phyloP scores from a whole-genome alignment of 2,888 invertebrate species.

The Tachina lurida region DNA sequence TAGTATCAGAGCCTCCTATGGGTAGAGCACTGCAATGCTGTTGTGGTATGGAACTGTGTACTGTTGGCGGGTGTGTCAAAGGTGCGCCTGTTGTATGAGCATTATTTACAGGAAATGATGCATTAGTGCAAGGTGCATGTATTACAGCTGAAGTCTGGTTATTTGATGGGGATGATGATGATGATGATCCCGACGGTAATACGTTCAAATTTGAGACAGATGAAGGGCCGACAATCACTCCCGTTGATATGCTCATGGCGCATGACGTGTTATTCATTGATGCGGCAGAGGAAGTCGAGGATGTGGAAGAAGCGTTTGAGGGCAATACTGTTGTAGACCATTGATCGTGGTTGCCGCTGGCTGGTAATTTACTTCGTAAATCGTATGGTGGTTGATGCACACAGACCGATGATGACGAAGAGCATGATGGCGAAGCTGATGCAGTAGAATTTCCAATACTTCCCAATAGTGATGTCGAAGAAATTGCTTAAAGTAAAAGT shows the following conservation, averaged over 20 bases:
- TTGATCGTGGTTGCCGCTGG: slow-evolving; percentile 79
- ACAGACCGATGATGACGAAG: slow-evolving; percentile 75
- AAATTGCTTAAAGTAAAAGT: slow-evolving; percentile 52
- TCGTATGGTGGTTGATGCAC: slow-evolving; percentile 95
- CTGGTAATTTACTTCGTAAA: slow-evolving; percentile 89
- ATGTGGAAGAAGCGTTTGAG: slow-evolving; percentile 83
- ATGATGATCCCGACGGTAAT: slow-evolving; percentile 42
- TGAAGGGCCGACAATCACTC: slow-evolving; percentile 74
- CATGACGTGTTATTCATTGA: slow-evolving; percentile 83
- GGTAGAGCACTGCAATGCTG: slow-evolving; percentile 80
- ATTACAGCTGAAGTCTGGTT: slow-evolving; percentile 77
- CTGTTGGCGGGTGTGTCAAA: slow-evolving; percentile 80
- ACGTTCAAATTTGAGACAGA: slow-evolving; percentile 60
- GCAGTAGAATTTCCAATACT: slow-evolving; percentile 49
- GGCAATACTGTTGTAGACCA: slow-evolving; percentile 79
- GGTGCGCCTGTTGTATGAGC: slow-evolving; percentile 80
- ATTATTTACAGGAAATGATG: slow-evolving; percentile 80
- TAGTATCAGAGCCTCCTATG: slow-evolving; percentile 79
- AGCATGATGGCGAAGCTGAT: slow-evolving; percentile 70
- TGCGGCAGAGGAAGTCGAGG: slow-evolving; percentile 59
- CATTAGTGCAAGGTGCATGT: slow-evolving; percentile 80
- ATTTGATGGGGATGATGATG: slow-evolving; percentile 68
- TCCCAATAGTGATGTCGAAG: slow-evolving; percentile 58
- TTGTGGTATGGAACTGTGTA: slow-evolving; percentile 80
- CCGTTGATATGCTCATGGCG: slow-evolving; percentile 60